These are phyloP conservation scores for Coendou prehensilis DNA, from an alignment of 2,797 vertebrate species.

Conservation along the genomic window DNA sequence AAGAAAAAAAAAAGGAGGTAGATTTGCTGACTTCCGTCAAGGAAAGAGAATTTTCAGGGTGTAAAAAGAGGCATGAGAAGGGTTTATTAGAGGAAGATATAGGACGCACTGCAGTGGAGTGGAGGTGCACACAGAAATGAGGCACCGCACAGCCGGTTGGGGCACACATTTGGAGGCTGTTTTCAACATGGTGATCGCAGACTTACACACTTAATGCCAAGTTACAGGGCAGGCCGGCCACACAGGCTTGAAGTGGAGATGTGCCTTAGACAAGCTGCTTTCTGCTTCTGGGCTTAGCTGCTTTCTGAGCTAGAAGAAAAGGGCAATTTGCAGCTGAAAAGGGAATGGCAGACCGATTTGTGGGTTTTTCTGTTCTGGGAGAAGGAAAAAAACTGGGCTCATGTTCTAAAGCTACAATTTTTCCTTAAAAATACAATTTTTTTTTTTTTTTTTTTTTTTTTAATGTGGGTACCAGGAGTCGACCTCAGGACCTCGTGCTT, in stretches of 20 bases:
- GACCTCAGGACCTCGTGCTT: no score
- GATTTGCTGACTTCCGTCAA: not conserved
- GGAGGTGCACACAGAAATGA: not conserved
- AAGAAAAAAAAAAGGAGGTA: no score
- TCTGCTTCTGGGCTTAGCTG: not conserved
- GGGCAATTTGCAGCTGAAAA: not conserved
- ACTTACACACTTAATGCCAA: not conserved
- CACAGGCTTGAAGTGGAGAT: not conserved
- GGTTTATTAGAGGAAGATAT: not conserved
- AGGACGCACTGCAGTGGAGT: not conserved
- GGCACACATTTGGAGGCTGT: not conserved
- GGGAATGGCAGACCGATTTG: not conserved
- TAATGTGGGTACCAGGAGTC: no score
- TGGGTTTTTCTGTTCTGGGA: not conserved
- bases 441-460: no score
- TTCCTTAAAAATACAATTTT: not conserved
- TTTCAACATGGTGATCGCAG: not conserved
- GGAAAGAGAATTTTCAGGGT: not conserved
- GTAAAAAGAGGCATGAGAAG: not conserved
- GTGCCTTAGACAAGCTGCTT: not conserved
- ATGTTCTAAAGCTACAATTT: not conserved
- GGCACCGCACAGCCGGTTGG: no score
- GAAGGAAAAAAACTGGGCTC: not conserved
- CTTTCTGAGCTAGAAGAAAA: not conserved
- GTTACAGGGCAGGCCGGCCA: not conserved